A percentile compares a stretch with the other conserved stretches of the same genome.
phyloP scores from a whole-genome alignment of 2,113 vertebrate species.

The Bambusicola thoracicus region DNA sequence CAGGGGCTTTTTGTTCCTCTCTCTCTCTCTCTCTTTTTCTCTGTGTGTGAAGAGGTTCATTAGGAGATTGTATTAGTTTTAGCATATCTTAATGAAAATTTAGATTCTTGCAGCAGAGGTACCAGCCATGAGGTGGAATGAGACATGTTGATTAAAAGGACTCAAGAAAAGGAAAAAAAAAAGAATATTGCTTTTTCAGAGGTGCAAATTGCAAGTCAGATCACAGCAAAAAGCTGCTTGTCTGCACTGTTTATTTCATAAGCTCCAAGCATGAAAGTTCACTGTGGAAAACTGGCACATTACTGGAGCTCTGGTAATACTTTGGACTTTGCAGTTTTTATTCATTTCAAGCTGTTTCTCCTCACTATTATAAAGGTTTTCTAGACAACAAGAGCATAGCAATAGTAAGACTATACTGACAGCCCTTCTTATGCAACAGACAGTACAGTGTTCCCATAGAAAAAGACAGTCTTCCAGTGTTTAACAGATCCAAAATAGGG shows the following conservation, averaged over 20 bases:
- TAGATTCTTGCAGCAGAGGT: neutral
- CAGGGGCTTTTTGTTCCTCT: neutral
- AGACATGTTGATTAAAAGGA: conserved; percentile 18
- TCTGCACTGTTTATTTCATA: conserved; percentile 18
- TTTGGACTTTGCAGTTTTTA: neutral
- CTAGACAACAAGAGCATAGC: neutral
- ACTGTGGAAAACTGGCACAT: neutral
- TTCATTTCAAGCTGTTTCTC: neutral
- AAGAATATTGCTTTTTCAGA: conserved; percentile 17
- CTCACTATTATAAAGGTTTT: neutral
- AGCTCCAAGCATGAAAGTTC: neutral
- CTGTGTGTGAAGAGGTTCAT: neutral
- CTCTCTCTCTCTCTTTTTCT: neutral
- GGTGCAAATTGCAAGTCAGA: conserved; percentile 19
- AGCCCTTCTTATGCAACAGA: neutral
- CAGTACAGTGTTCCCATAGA: neutral
- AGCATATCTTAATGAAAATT: conserved; percentile 34
- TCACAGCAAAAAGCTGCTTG: neutral
- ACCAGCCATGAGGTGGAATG: neutral
- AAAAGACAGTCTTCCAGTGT: neutral
- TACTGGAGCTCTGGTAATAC: neutral
- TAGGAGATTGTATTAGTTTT: conserved; percentile 32
- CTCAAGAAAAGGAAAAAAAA: neutral
- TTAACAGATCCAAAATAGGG: neutral
- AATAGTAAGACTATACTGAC: neutral